Conservation (phyloP, 2,888 invertebrate genomes). For the Podabrus alpinus region DNA sequence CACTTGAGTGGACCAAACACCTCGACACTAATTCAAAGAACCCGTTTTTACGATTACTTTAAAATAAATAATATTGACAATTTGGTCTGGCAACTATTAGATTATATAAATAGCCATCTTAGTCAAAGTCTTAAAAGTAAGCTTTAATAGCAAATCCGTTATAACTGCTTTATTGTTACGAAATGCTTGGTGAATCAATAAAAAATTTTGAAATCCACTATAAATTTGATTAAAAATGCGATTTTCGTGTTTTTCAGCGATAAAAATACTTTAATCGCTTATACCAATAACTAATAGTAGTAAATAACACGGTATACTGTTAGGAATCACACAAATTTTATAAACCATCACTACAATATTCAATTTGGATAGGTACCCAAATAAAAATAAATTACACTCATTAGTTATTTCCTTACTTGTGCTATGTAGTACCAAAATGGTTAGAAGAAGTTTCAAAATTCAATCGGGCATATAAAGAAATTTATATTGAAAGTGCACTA, state of each 20-base stretch:
- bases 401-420: not conserved
- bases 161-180: slow-evolving; percentile 5
- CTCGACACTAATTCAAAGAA: slow-evolving; percentile 29
- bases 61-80: slow-evolving; percentile 31
- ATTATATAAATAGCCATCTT: not conserved
- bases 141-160: slow-evolving; percentile 1
- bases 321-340: not conserved
- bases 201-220: not conserved
- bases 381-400: not conserved
- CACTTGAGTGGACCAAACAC: slow-evolving; percentile 31
- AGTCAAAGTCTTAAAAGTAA: not conserved
- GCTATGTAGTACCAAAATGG: too few species aligned
- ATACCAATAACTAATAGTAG: not conserved
- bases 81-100: slow-evolving; percentile 5
- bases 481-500: not conserved
- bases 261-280: not conserved
- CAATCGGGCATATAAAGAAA: not conserved
- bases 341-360: not conserved
- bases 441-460: not conserved
- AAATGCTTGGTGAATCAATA: not conserved
- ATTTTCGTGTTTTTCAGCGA: not conserved
- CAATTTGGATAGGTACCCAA: not conserved
- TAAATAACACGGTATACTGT: not conserved
- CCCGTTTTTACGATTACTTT: slow-evolving; percentile 31
- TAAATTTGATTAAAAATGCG: slow-evolving; percentile 1